phyloP scores from a whole-genome alignment of 2,888 invertebrate genomes.

The Euplagia quadripunctaria region DNA sequence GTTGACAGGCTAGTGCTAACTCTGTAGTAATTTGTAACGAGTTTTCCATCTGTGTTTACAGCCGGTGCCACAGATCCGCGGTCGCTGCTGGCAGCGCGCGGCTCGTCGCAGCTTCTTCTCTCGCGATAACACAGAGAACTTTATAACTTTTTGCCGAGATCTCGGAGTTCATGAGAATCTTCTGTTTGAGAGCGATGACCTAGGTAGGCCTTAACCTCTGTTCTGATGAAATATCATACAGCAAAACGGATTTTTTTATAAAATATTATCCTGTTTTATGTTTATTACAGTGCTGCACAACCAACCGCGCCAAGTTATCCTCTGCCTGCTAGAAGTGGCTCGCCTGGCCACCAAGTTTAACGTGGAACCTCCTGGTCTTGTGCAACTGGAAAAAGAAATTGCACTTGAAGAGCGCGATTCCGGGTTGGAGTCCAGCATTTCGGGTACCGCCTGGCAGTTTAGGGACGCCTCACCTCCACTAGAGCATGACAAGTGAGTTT shows the following conservation, averaged over 20 bases:
- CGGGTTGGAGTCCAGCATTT: constrained; percentile 89
- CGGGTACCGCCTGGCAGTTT: constrained; percentile 91
- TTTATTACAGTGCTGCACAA: constrained; percentile 90
- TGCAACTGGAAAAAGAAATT: constrained; percentile 95
- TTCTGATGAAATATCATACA: not conserved
- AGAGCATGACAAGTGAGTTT: constrained; percentile 60
- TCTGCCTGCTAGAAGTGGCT: constrained; percentile 95
- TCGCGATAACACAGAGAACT: constrained; percentile 95
- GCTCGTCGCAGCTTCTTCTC: constrained; percentile 95
- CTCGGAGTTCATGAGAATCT: constrained; percentile 95
- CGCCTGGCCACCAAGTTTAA: constrained; percentile 92
- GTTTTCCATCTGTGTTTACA: constrained; percentile 60
- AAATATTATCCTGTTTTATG: not conserved
- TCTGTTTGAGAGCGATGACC: constrained; percentile 95
- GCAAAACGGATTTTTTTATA: too few species aligned
- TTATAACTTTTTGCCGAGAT: constrained; percentile 94
- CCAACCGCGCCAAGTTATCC: constrained; percentile 94
- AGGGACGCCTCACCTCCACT: constrained; percentile 78
- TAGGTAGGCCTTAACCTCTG: constrained; percentile 86
- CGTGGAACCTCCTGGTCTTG: constrained; percentile 93
- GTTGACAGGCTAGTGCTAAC: too few species aligned
- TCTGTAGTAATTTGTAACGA: not conserved
- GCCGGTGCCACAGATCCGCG: constrained; percentile 91
- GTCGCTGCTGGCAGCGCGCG: constrained; percentile 94
- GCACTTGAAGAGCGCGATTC: constrained; percentile 92